Evolutionary conservation across 2,113 vertebrate genomes (phyloP), one percentile per base, ranked within the genome.

Genomic region (Balaenoptera acutorostrata): DNA sequence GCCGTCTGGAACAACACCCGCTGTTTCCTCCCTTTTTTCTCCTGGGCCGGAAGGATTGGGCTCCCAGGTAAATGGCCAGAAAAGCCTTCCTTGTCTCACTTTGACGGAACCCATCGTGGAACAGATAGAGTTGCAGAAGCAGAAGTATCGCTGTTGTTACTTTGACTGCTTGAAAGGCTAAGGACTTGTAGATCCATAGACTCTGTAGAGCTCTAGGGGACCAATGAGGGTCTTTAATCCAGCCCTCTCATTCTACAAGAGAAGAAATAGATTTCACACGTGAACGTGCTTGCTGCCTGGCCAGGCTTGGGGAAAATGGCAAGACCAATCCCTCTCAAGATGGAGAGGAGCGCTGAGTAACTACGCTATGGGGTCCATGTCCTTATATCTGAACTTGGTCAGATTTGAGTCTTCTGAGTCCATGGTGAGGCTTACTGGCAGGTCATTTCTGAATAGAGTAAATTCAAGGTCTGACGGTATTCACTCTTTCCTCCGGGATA

Each of bases 311-410:
- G 33, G 69, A 72, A 57, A 25, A 44, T 0, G 8, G n/a, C 20
- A 4, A 57, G 33, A 1, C 80, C 18, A 3, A 25, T 15, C 7
- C 41, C 31, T 57, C 15, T 20, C 4, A 4, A 7, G 15, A 8
- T 2, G 41, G 25, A 17, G 10, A 41, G 66, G 27, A 21, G 23
- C 2, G 0, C 36, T 4, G 7, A 41, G 5, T 23, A 41, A 10
- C 6, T 21, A 1, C 6, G 1, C 15, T 14, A 1, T 5, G 41
- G 25, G 29, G 7, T 18, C 12, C 57, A 0, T 7, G 27, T 23
- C n/a, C 11, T 55, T 18, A 6, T 15, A 14, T 33, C 46, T 44
- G 64, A 74, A 36, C 64, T 15, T 8, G 1, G 27, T 66, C 33
- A 36, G 49, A 59, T 52, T 8, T n/a, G 77, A 84, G 29, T 49